Base-by-base conservation (phyloP, 2,888 invertebrate species). In the Zygothrica quintamaculata region DNA sequence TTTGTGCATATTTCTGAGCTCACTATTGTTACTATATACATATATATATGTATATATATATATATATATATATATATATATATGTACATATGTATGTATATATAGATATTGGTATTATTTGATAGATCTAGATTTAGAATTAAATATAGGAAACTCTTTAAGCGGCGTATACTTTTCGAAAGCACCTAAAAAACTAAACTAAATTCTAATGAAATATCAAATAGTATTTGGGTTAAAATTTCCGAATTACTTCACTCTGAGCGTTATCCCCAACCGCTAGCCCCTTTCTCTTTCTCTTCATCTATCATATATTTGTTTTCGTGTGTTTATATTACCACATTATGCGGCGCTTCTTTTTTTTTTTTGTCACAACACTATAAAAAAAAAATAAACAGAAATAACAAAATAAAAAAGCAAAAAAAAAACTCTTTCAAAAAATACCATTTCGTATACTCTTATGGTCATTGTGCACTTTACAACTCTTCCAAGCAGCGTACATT, bases 401-500 rank as follows among this genome's bases (percentile, higher is more conserved):
- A 46, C 31, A 47, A 22, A 58, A 55, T 40, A 8, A n/a, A 31
- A 12, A 26, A 34, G 9, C 2, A n/a, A 18, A 26, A 11, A 42
- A 9, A 15, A 15, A 8, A 29, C 22, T 31, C 31, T 31, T 8
- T 31, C 6, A n/a, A n/a, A n/a, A n/a, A 8, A 31, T 31, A 43
- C 40, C 56, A 25, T 46, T 39, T 52, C 58, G 15, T n/a, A 52
- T 40, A 50, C 36, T 47, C 33, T n/a, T 15, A 3, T 9, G 12
- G 9, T 37, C 40, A 31, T 26, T 26, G 16, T 47, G 29, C 57
- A 43, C 42, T 67, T 78, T 94, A 98, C 91, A 98, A 94, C 91
- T 96, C 96, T 91, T 98, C 98, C 85, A 98, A 93, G 50, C 97
- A 97, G 76, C 96, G 93, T 53, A 96, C 96, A 92, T 98, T 98